These are phyloP conservation scores for Grapholita molesta DNA, from an alignment of 1,140 invertebrate species.

Conservation along the genomic window DNA sequence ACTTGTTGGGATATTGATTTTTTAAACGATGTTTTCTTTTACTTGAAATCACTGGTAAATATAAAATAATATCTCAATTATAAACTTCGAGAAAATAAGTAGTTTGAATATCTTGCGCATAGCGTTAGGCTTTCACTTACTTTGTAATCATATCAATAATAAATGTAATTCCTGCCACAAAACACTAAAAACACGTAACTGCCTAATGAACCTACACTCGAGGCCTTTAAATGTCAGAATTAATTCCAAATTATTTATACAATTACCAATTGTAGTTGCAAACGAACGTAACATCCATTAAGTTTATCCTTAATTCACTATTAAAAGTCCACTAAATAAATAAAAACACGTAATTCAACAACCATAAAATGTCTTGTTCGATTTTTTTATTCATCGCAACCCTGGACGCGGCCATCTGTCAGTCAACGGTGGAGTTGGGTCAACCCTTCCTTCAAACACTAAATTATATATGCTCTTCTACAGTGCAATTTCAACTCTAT, in stretches of 20 bases:
- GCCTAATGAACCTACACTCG: neutral
- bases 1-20: no score
- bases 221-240: neutral
- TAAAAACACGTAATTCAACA: conserved; percentile 10
- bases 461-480: neutral
- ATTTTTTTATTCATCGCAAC: neutral
- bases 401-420: conserved; percentile 5
- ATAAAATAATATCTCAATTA: no score
- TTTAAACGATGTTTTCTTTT: no score
- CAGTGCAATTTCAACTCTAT: neutral
- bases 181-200: neutral
- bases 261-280: neutral
- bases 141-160: neutral
- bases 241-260: neutral
- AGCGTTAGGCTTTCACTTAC: no score
- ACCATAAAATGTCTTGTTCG: neutral
- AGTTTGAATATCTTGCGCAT: no score
- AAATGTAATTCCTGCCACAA: neutral
- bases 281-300: neutral
- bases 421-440: conserved; percentile 11
- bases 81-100: no score
- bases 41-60: no score
- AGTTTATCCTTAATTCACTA: neutral
- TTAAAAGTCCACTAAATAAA: neutral
- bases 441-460: conserved; percentile 14